A percentile compares a stretch with the other conserved stretches of the same genome.
Conservation (phyloP, 2,797 vertebrate genomes). For the Karalla daura region DNA sequence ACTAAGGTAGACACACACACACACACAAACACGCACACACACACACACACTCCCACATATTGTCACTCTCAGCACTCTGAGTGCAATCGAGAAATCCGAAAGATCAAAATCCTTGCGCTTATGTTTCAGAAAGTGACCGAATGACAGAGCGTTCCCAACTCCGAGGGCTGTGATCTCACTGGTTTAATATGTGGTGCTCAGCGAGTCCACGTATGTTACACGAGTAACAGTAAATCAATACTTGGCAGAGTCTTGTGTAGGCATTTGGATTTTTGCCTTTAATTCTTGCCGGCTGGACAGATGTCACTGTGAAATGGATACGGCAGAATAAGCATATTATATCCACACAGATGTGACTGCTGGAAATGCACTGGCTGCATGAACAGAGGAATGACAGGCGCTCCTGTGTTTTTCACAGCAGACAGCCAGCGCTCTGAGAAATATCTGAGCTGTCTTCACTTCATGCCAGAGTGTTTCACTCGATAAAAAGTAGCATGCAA, state of each 20-base stretch:
- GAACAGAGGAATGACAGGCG: conserved; percentile 31
- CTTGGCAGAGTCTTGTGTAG: conserved; percentile 69
- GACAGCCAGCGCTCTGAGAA: conserved; percentile 2
- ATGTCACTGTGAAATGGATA: conserved; percentile 81
- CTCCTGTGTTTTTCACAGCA: conserved; percentile 22
- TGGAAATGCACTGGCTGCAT: conserved; percentile 42
- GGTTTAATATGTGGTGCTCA: conserved; percentile 51
- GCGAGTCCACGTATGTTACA: conserved; percentile 58
- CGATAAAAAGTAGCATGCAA: background rate
- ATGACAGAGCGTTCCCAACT: conserved; percentile 48
- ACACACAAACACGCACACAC: conserved; percentile 29
- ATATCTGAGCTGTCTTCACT: conserved; percentile 3
- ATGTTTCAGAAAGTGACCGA: conserved; percentile 31
- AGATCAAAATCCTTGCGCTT: conserved; percentile 30
- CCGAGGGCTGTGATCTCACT: conserved; percentile 63
- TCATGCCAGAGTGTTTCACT: background rate
- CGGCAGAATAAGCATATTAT: conserved; percentile 69
- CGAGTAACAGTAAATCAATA: conserved; percentile 78
- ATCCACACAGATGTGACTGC: conserved; percentile 70
- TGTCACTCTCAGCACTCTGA: conserved; percentile 26
- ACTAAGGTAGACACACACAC: conserved; percentile 33
- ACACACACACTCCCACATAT: conserved; percentile 11
- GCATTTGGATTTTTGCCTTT: conserved; percentile 73
- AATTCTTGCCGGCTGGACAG: conserved; percentile 71
- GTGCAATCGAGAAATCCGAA: conserved; percentile 11